Evolutionary conservation across 2,113 vertebrate genomes (phyloP).

Genomic region (Cisticola juncidis): DNA sequence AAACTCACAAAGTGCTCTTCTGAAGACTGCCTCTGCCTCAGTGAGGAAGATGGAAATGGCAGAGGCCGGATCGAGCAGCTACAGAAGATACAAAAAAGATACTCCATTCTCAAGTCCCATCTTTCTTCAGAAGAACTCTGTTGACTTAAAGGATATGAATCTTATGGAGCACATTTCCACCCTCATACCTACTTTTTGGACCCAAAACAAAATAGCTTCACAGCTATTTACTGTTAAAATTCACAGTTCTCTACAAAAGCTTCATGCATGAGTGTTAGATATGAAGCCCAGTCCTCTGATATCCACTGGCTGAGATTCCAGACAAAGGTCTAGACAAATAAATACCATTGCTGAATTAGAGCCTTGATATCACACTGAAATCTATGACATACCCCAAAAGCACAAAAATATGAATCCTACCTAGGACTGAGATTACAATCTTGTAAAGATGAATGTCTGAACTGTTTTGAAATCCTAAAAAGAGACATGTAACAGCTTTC

Average conservation of each 20-base stretch:
- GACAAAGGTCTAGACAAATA: not conserved
- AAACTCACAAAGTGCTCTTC: not conserved
- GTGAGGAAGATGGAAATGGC: not conserved
- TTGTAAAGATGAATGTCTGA: not conserved
- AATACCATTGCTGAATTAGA: not conserved
- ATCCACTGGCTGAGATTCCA: not conserved
- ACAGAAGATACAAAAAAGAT: not conserved
- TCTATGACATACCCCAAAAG: not conserved
- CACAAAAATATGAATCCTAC: not conserved
- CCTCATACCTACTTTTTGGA: not conserved
- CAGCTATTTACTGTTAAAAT: not conserved
- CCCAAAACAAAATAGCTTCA: not conserved
- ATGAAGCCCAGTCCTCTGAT: not conserved
- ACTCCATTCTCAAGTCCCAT: not conserved
- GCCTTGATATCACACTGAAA: not conserved
- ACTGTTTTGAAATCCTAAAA: not conserved
- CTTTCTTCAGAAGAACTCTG: not conserved
- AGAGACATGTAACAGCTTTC: not conserved
- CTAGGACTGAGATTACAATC: not conserved
- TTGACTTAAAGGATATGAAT: not conserved
- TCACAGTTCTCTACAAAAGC: not conserved
- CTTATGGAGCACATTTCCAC: not conserved
- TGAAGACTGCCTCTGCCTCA: not conserved
- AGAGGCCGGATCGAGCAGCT: fast-evolving
- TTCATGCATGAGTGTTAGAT: not conserved